These are phyloP conservation scores for Callorhinus ursinus DNA, from an alignment of 2,113 vertebrate species.

Conservation along the genomic window DNA sequence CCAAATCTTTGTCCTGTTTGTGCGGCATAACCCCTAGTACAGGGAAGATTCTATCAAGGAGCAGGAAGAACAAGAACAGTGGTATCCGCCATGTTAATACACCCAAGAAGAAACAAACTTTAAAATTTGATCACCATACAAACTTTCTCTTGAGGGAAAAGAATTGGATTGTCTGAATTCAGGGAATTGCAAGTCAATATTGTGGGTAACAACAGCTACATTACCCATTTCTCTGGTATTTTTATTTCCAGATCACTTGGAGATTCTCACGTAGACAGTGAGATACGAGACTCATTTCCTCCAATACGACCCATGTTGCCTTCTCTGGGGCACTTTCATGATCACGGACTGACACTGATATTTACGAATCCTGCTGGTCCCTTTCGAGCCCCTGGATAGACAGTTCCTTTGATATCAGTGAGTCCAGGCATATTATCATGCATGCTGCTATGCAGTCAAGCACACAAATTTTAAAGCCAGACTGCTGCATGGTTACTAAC, in stretches of 20 bases:
- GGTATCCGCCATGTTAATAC: neutral
- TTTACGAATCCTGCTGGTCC: no score
- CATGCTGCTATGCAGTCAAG: no score
- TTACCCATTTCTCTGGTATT: neutral
- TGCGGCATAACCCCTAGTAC: no score
- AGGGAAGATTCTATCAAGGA: neutral
- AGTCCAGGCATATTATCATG: rapidly evolving
- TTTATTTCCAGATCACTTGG: neutral
- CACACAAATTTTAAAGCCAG: rapidly evolving
- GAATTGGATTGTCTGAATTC: neutral
- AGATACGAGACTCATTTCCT: neutral
- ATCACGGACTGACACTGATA: rapidly evolving
- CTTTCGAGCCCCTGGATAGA: rapidly evolving
- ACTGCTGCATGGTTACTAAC: neutral
- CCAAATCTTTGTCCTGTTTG: neutral
- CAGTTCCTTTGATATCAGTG: neutral
- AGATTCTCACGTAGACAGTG: neutral
- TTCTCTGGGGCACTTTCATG: neutral
- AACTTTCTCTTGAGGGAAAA: neutral
- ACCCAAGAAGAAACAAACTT: neutral
- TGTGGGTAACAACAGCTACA: no score
- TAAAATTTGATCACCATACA: neutral
- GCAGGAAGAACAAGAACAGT: neutral
- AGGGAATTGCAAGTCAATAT: neutral
- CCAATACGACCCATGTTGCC: rapidly evolving